Evolutionary conservation across 2,888 invertebrate species (phyloP), one percentile per base, ranked within the genome.

Genomic region (Lucinisca nassula): DNA sequence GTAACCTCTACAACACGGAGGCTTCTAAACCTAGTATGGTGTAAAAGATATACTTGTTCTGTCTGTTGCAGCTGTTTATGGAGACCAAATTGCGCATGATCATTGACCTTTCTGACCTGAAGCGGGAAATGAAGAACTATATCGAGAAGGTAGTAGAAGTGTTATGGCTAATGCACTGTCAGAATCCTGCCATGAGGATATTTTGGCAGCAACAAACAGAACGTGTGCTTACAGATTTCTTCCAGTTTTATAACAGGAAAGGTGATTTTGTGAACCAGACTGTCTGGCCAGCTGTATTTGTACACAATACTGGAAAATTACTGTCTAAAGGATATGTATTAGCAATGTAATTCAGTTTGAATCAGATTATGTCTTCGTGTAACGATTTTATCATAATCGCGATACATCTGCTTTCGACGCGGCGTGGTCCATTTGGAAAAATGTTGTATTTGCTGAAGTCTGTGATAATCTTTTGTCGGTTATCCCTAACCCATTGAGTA

Each of bases 251-350:
- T 73, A 83, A 84, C 21, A 61, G 85, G 32, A 80, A 81, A 78
- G 90, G 90, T 0, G 88, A 88, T 38, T 87, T 79, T 67, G 88
- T 90, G 30, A 88, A 90, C 58, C 90, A 90, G 77, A 88, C 90
- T 24, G 88, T 88, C 21, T 90, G 86, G 86, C 90, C 90, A 24
- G 88, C 90, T 14, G 72, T 86, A 0, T 90, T 90, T 55, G 45
- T 88, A 38, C 80, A 90, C 79, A 88, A 88, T 49, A 87, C 88
- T 30, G 90, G 90, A 14, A 37, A 70, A 38, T 27, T 90, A 2
- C 45, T 90, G 6, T 81, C 84, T 32, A 88, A 87, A 74, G 90
- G 90, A 17, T 70, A 80, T 27, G 49, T 86, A 45, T 10, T 88
- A 17, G 70, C 86, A 0, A 87, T 90, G 86, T 89, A 74, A 76